Evolutionary conservation across 1,140 invertebrate genomes (phyloP).

Genomic region (Drosophila kikkawai): DNA sequence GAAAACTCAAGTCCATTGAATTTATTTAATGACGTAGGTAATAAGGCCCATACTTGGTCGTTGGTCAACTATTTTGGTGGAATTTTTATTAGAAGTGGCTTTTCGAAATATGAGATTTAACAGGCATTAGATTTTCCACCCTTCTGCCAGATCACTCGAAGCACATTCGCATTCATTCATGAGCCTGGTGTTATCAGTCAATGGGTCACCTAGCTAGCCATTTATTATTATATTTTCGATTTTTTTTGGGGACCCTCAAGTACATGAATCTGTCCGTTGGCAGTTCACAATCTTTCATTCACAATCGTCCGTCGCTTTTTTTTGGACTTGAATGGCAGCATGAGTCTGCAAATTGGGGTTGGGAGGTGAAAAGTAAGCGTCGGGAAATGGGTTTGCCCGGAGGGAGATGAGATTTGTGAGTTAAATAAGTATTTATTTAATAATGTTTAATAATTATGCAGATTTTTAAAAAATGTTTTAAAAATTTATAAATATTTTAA

Average conservation of each 20-base stretch:
- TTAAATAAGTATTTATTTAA: neutral
- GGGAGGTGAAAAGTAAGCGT: neutral
- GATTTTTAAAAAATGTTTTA: no score
- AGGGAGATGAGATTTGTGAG: neutral
- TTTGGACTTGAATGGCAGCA: constrained; percentile 21
- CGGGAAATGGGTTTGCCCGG: neutral
- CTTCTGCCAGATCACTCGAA: constrained; percentile 13
- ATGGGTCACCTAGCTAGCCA: constrained; percentile 24
- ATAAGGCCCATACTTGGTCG: neutral
- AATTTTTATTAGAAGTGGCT: constrained; percentile 16
- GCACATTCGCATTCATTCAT: constrained; percentile 38
- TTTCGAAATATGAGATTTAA: neutral
- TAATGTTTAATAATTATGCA: no score
- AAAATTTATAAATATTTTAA: no score
- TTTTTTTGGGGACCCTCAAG: constrained; percentile 16
- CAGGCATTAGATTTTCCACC: constrained; percentile 21
- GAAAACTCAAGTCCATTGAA: constrained; percentile 1
- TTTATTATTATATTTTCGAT: neutral
- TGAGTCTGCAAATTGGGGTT: constrained; percentile 16
- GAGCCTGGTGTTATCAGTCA: constrained; percentile 27
- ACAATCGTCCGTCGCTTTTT: constrained; percentile 10
- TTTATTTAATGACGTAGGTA: constrained; percentile 8
- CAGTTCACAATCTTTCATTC: constrained; percentile 41
- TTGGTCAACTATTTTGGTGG: neutral
- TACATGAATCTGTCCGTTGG: constrained; percentile 25